Base-by-base conservation (phyloP, 2,888 invertebrate species). In the Nomada hirtipes region DNA sequence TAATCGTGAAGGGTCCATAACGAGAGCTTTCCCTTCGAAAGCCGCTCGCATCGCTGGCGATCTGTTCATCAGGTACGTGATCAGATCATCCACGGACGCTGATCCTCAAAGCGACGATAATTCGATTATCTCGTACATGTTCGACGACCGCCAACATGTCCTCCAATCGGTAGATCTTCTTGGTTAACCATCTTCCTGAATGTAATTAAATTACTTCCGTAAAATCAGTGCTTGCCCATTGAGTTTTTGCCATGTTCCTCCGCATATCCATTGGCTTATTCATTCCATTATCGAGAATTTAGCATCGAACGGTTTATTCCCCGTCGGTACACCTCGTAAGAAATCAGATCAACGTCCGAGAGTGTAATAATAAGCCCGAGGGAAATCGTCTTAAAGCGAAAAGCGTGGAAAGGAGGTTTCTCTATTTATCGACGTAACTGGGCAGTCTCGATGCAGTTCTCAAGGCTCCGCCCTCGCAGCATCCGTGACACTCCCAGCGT, bases 71-170 rank as follows among this genome's bases (percentile, higher is more conserved):
- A 91, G 92, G 88, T 90, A 91, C 90, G 91, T 93, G 92, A 93
- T 93, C 91, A 90, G 91, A 93, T 93, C 93, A 93, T 91, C 91
- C 91, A 92, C 92, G 93, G 93, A 88, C 90, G 89, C 92, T 92
- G 93, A 93, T 92, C 91, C 91, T 93, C 93, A 93, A 93, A 93
- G 93, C 93, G 91, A 92, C 92, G 92, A 93, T 93, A 93, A 93
- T 92, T 93, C 93, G 92, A 93, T 93, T 93, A 93, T 88, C 89
- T 88, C 88, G 86, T 90, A 90, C 90, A 91, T 89, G 92, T 91
- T 92, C 91, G 92, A 92, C 92, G 90, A 92, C 92, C 92, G 90
- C 92, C 89, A 90, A 91, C 92, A 79, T 87, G 89, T 88, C 88
- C 79, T 81, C 78, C 76, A 78, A 80, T 83, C 71, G 65, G 52